Percentiles rank a stretch among this genome's conserved stretches.
These are phyloP conservation scores for Percina caprodes DNA, from an alignment of 2,113 vertebrate genomes.

Conservation along the genomic window DNA sequence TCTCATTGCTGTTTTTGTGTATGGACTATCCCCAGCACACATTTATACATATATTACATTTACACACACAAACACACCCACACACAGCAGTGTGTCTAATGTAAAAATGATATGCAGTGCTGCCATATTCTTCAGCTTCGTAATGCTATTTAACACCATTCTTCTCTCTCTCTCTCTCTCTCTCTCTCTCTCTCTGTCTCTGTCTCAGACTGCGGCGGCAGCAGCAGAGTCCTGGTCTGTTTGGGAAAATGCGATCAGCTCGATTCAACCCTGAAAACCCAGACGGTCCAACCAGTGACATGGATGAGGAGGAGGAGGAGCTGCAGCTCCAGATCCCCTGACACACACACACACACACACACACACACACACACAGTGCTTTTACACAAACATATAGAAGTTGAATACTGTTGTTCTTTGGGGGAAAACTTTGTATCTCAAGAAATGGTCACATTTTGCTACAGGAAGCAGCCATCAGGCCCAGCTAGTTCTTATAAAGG, in stretches of 20 bases:
- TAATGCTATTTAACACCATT: background rate
- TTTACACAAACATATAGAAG: background rate
- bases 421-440: background rate
- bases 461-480: background rate
- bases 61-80: background rate
- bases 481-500: conserved; percentile 3
- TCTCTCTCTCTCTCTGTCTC: background rate
- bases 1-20: background rate
- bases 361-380: background rate
- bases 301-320: conserved; percentile 92
- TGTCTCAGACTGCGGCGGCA: conserved; percentile 92
- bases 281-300: conserved; percentile 86
- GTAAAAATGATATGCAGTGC: background rate
- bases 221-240: conserved; percentile 91
- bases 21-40: background rate
- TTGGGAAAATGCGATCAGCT: conserved; percentile 90
- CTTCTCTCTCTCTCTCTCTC: background rate
- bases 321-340: conserved; percentile 94
- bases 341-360: conserved; percentile 40
- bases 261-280: conserved; percentile 89
- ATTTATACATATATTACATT: background rate
- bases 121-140: background rate
- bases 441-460: background rate
- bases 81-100: background rate
- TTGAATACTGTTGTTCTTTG: background rate